Evolutionary conservation across 2,797 vertebrate genomes (phyloP).

Genomic region (Parotocinclus haroldoi): DNA sequence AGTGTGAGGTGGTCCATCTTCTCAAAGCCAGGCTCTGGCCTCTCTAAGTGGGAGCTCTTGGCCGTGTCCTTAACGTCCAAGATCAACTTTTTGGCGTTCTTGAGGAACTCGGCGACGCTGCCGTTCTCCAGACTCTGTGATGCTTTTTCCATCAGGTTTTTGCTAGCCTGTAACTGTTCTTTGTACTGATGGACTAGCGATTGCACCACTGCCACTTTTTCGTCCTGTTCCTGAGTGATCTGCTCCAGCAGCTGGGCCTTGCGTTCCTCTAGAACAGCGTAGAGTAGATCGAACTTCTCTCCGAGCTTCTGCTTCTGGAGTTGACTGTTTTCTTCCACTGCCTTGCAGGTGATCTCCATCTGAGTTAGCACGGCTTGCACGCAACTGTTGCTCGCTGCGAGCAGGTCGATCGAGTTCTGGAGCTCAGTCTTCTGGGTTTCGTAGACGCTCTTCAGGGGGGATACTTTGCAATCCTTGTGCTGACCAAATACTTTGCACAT

Average conservation of each 20-base stretch:
- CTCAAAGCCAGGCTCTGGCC: constrained; percentile 80
- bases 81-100: constrained; percentile 59
- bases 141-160: constrained; percentile 76
- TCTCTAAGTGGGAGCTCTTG: constrained; percentile 66
- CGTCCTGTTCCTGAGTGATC: constrained; percentile 70
- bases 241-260: constrained; percentile 75
- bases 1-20: constrained; percentile 82
- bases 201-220: constrained; percentile 68
- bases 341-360: constrained; percentile 76
- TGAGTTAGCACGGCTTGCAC: constrained; percentile 75
- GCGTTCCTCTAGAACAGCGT: constrained; percentile 76
- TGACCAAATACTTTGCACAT: constrained; percentile 91
- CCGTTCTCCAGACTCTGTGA: constrained; percentile 74
- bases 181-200: constrained; percentile 71
- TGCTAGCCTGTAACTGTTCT: constrained; percentile 74
- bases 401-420: constrained; percentile 79
- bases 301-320: constrained; percentile 73
- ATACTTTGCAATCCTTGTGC: constrained; percentile 86
- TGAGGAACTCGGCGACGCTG: constrained; percentile 73
- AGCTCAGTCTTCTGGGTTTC: constrained; percentile 84
- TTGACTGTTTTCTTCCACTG: constrained; percentile 77
- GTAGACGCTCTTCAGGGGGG: constrained; percentile 75
- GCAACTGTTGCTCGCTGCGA: constrained; percentile 77
- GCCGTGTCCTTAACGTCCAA: constrained; percentile 66
- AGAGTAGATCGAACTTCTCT: constrained; percentile 75